Percentiles rank a stretch among this genome's conserved stretches.
These are phyloP conservation scores for Paramisgurnus dabryanus DNA, from an alignment of 2,113 vertebrate genomes.

Conservation along the genomic window DNA sequence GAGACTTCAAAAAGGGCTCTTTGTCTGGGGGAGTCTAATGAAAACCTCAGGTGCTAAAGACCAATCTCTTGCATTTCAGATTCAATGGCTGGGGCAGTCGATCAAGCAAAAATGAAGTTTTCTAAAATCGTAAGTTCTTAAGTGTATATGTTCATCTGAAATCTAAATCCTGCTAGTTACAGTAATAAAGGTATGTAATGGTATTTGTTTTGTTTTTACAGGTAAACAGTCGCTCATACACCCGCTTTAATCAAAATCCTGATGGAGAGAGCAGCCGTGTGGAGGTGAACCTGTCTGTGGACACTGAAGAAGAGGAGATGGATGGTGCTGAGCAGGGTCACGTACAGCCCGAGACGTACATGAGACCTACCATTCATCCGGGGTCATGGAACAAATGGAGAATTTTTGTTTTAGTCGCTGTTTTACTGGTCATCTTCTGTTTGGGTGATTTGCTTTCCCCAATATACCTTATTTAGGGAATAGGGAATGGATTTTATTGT, in stretches of 20 bases:
- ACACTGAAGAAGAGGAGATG: slow-evolving; percentile 79
- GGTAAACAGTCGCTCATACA: slow-evolving; percentile 78
- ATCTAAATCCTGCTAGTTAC: background rate
- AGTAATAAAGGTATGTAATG: background rate
- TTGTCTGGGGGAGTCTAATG: background rate
- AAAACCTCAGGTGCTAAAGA: background rate
- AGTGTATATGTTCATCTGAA: background rate
- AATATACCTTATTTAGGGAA: background rate
- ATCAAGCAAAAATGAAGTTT: slow-evolving; percentile 79
- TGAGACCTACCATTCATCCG: slow-evolving; percentile 11
- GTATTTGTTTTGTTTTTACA: slow-evolving; percentile 13
- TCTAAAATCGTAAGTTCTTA: slow-evolving; percentile 78
- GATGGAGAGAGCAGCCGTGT: slow-evolving; percentile 80
- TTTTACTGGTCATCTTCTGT: slow-evolving; percentile 73
- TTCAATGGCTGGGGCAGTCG: slow-evolving; percentile 67
- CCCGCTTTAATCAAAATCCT: slow-evolving; percentile 81
- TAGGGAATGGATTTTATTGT: too few species aligned
- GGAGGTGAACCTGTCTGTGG: slow-evolving; percentile 83
- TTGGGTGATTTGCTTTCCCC: slow-evolving; percentile 72
- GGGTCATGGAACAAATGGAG: slow-evolving; percentile 45
- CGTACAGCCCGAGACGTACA: slow-evolving; percentile 17
- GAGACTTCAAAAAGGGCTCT: background rate
- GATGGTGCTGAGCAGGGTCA: slow-evolving; percentile 60
- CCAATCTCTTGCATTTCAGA: slow-evolving; percentile 20
- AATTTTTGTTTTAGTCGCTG: slow-evolving; percentile 61